phyloP scores from a whole-genome alignment of 2,113 vertebrate species.

The Gallinago jamesoni region DNA sequence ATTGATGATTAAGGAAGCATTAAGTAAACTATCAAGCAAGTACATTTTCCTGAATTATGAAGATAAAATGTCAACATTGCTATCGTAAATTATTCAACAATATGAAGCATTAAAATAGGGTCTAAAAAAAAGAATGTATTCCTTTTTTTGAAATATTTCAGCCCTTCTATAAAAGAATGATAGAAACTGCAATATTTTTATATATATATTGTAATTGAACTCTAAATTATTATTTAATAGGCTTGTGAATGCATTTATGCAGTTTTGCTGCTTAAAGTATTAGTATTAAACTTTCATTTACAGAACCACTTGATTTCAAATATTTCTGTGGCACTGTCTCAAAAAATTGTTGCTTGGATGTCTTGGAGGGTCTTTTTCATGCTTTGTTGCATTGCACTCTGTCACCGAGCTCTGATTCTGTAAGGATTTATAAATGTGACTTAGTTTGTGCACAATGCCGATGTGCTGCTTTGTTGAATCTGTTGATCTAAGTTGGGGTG shows the following conservation, averaged over 20 bases:
- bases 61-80: conserved; percentile 17
- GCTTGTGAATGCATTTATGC: background rate
- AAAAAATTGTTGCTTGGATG: background rate
- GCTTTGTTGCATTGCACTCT: background rate
- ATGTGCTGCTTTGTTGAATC: background rate
- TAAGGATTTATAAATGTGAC: background rate
- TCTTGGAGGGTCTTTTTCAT: background rate
- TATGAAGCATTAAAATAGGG: background rate
- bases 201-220: background rate
- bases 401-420: background rate
- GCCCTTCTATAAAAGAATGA: background rate
- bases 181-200: background rate
- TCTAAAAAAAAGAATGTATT: background rate
- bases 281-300: background rate
- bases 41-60: conserved; percentile 35
- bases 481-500: background rate
- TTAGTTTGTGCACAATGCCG: background rate
- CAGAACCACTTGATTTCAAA: background rate
- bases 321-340: background rate
- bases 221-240: background rate
- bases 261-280: background rate
- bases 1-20: conserved; percentile 16
- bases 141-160: background rate
- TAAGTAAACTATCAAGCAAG: conserved; percentile 22
- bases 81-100: background rate